phyloP scores from a whole-genome alignment of 2,797 vertebrate species.

The Bradypodion pumilum region DNA sequence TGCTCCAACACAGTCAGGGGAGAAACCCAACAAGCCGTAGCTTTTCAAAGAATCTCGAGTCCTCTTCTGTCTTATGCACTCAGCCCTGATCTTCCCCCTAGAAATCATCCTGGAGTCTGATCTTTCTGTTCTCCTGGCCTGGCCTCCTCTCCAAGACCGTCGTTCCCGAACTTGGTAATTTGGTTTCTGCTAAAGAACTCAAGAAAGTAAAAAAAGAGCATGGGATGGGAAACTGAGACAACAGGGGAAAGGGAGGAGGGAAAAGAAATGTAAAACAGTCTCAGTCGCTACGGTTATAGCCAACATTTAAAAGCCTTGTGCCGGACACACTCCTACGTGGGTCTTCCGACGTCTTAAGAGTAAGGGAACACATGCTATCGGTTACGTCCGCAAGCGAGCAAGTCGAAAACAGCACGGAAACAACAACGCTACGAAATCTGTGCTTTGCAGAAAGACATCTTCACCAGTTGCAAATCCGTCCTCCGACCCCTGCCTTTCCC shows the following conservation, averaged over 20 bases:
- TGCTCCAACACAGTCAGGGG: not conserved
- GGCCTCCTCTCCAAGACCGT: too few species aligned
- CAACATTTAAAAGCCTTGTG: constrained; percentile 48
- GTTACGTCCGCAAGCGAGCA: not conserved
- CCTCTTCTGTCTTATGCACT: not conserved
- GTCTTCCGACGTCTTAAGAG: constrained; percentile 40
- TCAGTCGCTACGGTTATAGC: not conserved
- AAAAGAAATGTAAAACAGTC: constrained; percentile 1
- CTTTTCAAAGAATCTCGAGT: not conserved
- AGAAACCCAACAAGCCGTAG: not conserved
- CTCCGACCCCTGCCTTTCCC: not conserved
- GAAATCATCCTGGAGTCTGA: not conserved
- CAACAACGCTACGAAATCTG: not conserved
- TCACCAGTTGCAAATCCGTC: fast-evolving
- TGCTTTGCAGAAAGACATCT: constrained; percentile 18
- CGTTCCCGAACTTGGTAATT: not conserved
- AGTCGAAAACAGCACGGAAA: not conserved
- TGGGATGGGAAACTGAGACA: not conserved
- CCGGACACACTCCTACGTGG: not conserved
- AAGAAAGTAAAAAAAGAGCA: not conserved
- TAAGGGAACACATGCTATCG: constrained; percentile 22
- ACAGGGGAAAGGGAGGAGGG: not conserved
- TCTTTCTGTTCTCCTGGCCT: not conserved
- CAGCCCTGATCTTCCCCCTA: not conserved
- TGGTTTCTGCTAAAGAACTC: not conserved